Base-by-base conservation (phyloP, 1,140 invertebrate genomes). In the Gryon sp. region DNA sequence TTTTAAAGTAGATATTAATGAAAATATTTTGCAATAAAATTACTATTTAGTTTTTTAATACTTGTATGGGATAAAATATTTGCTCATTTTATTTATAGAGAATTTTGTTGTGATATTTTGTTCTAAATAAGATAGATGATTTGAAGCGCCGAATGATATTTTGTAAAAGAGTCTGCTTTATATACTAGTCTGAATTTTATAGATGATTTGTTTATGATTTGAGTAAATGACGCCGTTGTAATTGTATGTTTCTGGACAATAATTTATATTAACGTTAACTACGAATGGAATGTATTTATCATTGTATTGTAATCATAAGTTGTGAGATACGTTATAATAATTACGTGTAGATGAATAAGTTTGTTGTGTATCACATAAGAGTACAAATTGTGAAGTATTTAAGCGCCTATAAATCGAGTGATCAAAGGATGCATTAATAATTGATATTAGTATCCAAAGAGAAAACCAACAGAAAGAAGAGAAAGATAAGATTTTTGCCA, bases 351-450 rank as follows among this genome's bases (percentile, higher is more conserved):
- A 41, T 15, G 2, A 24, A 34, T 43, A 59, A 38, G 38, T 55
- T 68, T 19, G 36, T 57, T 53, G 19, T 16, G 32, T 69, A 38
- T 32, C 16, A 0, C 30, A 8, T 20, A 60, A 70, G 20, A 70
- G 66, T 70, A 70, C 66, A 70, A 70, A 70, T 52, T 40, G 20
- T 53, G 30, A 70, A 70, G 53, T 70, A 60, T 70, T 57, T 55
- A 16, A 11, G 7, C 11, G 26, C 20, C 28, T 57, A 8, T 1
- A 11, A 38, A 14, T 36, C 20, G 28, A 2, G 15, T 15, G 12
- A 15, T 9, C 9, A 19, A 28, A 26, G 8, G 48, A 34, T 22
- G 16, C 3, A 8, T 41, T 18, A 18, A 41, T n/a, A n/a, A n/a
- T n/a, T n/a, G n/a, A n/a, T n/a, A n/a, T n/a, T n/a, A n/a, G n/a